Evolutionary conservation across 2,113 vertebrate species (phyloP), one percentile per base, ranked within the genome.

Genomic region (Crotalus helleri): DNA sequence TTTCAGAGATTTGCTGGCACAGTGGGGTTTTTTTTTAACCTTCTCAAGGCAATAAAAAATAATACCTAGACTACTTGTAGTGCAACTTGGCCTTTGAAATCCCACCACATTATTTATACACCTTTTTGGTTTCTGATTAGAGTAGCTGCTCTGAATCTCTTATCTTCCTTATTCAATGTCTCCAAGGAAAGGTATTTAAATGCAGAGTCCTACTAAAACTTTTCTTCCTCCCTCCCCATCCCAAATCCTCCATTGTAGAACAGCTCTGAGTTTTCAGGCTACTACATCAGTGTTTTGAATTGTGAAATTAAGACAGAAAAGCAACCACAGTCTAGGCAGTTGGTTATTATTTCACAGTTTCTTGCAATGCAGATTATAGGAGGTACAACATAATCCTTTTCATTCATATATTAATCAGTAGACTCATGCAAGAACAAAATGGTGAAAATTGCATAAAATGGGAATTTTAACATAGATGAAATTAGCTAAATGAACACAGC

Each of bases 391-490:
- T 49, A 44, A 23, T 89, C 17, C 4, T 95, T 89, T 4, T 5
- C 23, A 19, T 23, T 64, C 21, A 58, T 86, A 2, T 2, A 86
- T 74, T 55, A 55, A 5, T 55, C 2, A 11, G 0, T 29, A 95
- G 58, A 15, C 2, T 95, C 44, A 88, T 85, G 33, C 10, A 46
- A 5, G 69, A 19, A 0, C 26, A 51, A 85, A 44, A 15, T 24
- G 4, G 51, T 94, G 93, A 93, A 85, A 49, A 29, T 81, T 91
- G 3, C 87, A 91, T 44, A 96, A 94, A 94, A 93, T 88, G 53
- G 17, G 59, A 93, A 93, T 94, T 2, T 93, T 95, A 92, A 96
- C 21, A 93, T 93, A 26, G 5, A 24, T 85, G 0, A 88, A 29
- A 92, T 54, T 94, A 92, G 93, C 91, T 64, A n/a, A 69, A 69